A percentile compares a stretch with the other conserved stretches of the same genome.
Evolutionary conservation across 2,113 vertebrate genomes (phyloP).

Genomic region (Motacilla tschutschensis): DNA sequence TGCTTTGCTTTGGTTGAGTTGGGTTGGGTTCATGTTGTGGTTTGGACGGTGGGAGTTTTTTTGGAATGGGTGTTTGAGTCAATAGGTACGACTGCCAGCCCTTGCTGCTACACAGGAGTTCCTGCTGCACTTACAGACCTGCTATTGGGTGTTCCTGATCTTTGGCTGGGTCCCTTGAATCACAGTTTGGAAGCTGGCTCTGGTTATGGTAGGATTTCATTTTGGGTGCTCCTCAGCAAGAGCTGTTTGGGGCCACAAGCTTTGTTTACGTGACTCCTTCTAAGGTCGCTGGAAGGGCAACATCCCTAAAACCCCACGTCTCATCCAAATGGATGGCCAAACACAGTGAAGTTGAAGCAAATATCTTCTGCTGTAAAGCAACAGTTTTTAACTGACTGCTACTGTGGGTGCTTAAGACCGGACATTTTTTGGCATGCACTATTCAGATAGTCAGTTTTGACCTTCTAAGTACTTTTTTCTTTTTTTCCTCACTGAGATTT

Average conservation of each 20-base stretch:
- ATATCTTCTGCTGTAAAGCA: not conserved
- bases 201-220: not conserved
- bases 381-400: not conserved
- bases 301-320: not conserved
- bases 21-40: not conserved
- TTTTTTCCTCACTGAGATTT: not conserved
- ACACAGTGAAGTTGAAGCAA: not conserved
- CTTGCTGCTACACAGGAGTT: not conserved
- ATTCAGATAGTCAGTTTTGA: not conserved
- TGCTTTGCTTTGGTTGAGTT: not conserved
- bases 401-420: not conserved
- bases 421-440: not conserved
- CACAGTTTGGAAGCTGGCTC: accelerated
- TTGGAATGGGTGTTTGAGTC: not conserved
- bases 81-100: accelerated
- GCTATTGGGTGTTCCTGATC: not conserved
- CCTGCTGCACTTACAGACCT: accelerated
- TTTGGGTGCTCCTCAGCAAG: not conserved
- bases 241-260: not conserved
- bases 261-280: not conserved
- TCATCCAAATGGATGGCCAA: not conserved
- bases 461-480: not conserved
- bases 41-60: not conserved
- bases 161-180: too few relatives aligned
- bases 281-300: not conserved